Evolutionary conservation across 2,113 vertebrate species (phyloP), one percentile per base, ranked within the genome.

Genomic region (Misgurnus anguillicaudatus): DNA sequence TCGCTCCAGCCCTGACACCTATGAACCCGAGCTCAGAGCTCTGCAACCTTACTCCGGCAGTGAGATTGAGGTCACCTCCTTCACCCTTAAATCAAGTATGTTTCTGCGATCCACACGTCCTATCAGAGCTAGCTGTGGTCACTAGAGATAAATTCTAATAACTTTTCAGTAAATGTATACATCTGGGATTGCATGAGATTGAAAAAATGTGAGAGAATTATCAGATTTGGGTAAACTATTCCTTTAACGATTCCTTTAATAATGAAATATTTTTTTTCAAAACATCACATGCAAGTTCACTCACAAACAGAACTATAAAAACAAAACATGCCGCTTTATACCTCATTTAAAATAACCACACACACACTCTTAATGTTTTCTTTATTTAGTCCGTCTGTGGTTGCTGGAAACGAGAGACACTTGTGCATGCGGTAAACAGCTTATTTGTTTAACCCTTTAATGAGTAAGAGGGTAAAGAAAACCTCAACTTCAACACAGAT

Each of bases 1-100:
- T 4, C 89, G 82, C 78, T 94, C 93, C 51, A 96, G 94, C 57
- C 87, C 94, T 0, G 87, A 94, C 55, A 83, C 87, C 36, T 95
- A 95, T 80, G 92, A 93, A 58, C 58, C 84, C 72, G 8, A 90
- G 47, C 89, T 94, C 84, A 93, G 92, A 63, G 89, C 86, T 0
- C 93, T 93, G 80, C 93, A 95, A 58, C 92, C 94, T 0, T 67
- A 85, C 75, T 85, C 87, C 24, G 87, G 68, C 8, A 92, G 94
- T 5, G 97, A 97, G 90, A 98, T 99, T 1, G 95, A 98, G 90
- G 96, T 99, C 80, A 98, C 94, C 45, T 91, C 95, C 80, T 94
- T 93, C 72, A 81, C 92, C 77, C 89, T 99, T 57, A 97, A 95
- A 88, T 87, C 93, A 79, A 96, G 97, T 99, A 95, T 0, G 95